These are phyloP conservation scores for Campylomormyrus tamandua DNA, from an alignment of 2,113 vertebrate species.

Conservation along the genomic window DNA sequence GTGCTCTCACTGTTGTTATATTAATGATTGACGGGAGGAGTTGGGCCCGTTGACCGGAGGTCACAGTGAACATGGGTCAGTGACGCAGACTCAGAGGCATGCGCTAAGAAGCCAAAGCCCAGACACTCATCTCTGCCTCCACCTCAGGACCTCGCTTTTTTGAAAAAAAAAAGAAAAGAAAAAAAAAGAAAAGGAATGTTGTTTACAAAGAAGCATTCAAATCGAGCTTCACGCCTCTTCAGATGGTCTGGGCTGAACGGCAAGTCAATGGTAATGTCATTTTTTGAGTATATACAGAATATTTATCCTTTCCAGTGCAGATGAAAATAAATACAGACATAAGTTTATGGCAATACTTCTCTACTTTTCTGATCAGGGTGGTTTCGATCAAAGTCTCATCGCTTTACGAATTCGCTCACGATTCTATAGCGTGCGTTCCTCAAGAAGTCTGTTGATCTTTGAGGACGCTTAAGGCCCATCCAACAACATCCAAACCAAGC, in stretches of 20 bases:
- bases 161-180: not conserved
- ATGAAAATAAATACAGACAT: slow-evolving; percentile 3
- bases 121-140: not conserved
- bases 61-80: not conserved
- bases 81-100: not conserved
- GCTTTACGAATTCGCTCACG: not conserved
- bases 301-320: not conserved
- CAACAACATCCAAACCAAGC: slow-evolving; percentile 29
- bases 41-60: not conserved
- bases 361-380: not conserved
- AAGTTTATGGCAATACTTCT: not conserved
- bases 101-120: not conserved
- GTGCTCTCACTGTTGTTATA: not conserved
- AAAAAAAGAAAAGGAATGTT: not conserved
- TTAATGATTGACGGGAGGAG: not conserved
- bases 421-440: slow-evolving; percentile 1
- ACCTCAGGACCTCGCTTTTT: not conserved
- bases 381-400: slow-evolving; percentile 29
- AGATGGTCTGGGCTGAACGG: not conserved
- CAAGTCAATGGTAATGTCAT: not conserved
- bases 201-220: slow-evolving; percentile 23
- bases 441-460: slow-evolving; percentile 28
- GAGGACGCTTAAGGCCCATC: slow-evolving; percentile 35
- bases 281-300: not conserved
- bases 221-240: slow-evolving; percentile 30